phyloP scores from a whole-genome alignment of 23 tunicate species.

The Halocynthia aurantium region DNA sequence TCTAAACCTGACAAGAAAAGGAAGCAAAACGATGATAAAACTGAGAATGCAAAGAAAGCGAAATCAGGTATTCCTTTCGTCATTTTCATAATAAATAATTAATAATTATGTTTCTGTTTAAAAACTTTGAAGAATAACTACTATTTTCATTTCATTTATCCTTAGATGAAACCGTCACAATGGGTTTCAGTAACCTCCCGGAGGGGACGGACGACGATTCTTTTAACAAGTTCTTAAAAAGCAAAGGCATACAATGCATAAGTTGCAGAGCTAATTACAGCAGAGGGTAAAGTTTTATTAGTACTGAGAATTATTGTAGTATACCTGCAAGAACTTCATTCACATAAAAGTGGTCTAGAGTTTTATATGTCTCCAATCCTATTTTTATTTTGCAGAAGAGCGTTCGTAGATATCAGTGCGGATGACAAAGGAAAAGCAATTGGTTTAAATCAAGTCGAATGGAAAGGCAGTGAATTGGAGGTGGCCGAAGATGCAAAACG shows the following conservation, averaged over 20 bases:
- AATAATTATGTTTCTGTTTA: neutral
- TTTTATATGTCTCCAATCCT: neutral
- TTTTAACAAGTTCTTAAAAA: slow-evolving; percentile 54
- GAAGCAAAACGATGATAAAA: slow-evolving; percentile 19
- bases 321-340: neutral
- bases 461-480: slow-evolving; percentile 44
- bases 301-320: neutral
- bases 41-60: slow-evolving; percentile 19
- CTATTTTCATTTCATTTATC: neutral
- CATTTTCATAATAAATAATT: too few species aligned
- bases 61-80: slow-evolving; percentile 8
- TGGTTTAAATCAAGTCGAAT: slow-evolving; percentile 48
- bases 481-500: slow-evolving; percentile 26
- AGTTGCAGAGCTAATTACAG: slow-evolving; percentile 64
- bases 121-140: neutral
- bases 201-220: slow-evolving; percentile 51
- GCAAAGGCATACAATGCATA: slow-evolving; percentile 41
- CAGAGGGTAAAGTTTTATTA: slow-evolving; percentile 35
- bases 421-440: slow-evolving; percentile 48
- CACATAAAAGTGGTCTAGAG: too few species aligned
- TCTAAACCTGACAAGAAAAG: slow-evolving; percentile 4
- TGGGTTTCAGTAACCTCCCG: slow-evolving; percentile 54
- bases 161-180: slow-evolving; percentile 46
- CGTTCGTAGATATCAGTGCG: slow-evolving; percentile 46
- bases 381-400: slow-evolving; percentile 45